Base-by-base conservation (phyloP, 2,113 vertebrate species). In the Microcebus jonahi region DNA sequence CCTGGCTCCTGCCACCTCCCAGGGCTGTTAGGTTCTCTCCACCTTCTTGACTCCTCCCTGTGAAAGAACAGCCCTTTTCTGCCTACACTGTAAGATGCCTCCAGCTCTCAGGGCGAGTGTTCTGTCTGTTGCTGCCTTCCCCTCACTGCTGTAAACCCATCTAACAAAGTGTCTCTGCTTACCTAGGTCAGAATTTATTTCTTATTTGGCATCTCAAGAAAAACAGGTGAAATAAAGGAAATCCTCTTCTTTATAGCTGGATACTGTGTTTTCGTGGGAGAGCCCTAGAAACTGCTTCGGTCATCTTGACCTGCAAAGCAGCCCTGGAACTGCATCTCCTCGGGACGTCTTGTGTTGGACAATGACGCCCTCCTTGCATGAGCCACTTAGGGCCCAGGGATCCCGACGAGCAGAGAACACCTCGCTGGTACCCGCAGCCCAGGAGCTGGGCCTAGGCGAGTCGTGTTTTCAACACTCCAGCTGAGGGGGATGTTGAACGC, bases 91-190 rank as follows among this genome's bases (percentile, higher is more conserved):
- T 29, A 9, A 1, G 15, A 20, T 13, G 12, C 31, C 25, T 57
- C 3, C 8, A 29, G 29, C 9, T 42, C 5, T 75, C n/a, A 12
- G 0, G 2, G 6, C 5, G 18, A 53, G 4, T 10, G 8, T 55
- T 23, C 25, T 12, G 14, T 10, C 25, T 57, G 11, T 17, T 17
- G 39, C 36, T 3, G 15, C 6, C 6, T 5, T 48, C 3, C 8
- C 8, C 36, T 55, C 45, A 34, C 8, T 70, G 7, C 29, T 76
- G 27, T 5, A 21, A 84, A 61, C n/a, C 2, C 76, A 75, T 68
- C 20, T 5, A 61, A 75, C 48, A 75, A 9, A 45, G 55, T 82
- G 18, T 82, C 18, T 82, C 36, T 8, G 0, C 2, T 70, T 91
- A 29, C 29, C 7, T 25, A 71, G 8, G 1, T 50, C 27, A 61